phyloP scores from a whole-genome alignment of 2,888 invertebrate genomes.

The Caenorhabditis sp. region DNA sequence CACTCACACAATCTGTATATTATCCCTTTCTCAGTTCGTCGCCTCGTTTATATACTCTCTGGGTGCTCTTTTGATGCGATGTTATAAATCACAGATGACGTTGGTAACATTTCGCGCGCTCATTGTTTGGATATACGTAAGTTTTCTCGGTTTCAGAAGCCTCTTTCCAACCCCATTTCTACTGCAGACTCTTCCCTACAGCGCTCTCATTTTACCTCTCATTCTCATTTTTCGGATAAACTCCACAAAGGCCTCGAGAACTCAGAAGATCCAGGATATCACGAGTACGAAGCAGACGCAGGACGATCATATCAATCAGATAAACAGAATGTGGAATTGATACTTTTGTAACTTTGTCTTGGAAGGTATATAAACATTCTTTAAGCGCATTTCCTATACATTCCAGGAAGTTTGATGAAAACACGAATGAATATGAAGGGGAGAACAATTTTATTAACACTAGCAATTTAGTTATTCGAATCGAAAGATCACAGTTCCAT shows the following conservation, averaged over 20 bases:
- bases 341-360: neutral
- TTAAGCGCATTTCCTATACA: too few species aligned
- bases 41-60: slow-evolving; percentile 6
- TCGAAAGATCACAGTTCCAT: too few species aligned
- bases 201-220: slow-evolving; percentile 26
- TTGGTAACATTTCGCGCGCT: neutral
- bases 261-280: slow-evolving; percentile 18
- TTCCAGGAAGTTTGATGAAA: too few species aligned
- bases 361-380: neutral
- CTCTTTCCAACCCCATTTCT: neutral
- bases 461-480: too few species aligned
- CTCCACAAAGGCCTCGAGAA: slow-evolving; percentile 2
- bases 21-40: slow-evolving; percentile 25
- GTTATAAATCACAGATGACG: neutral
- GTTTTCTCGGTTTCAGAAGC: neutral
- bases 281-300: slow-evolving; percentile 27
- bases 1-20: slow-evolving; percentile 24
- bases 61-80: slow-evolving; percentile 4
- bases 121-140: slow-evolving; percentile 41
- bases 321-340: slow-evolving; percentile 35
- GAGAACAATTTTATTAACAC: too few species aligned
- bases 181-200: slow-evolving; percentile 33
- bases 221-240: slow-evolving; percentile 31
- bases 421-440: too few species aligned
- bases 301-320: slow-evolving; percentile 22